Evolutionary conservation across 2,797 vertebrate genomes (phyloP).

Genomic region (Hirundo rustica): DNA sequence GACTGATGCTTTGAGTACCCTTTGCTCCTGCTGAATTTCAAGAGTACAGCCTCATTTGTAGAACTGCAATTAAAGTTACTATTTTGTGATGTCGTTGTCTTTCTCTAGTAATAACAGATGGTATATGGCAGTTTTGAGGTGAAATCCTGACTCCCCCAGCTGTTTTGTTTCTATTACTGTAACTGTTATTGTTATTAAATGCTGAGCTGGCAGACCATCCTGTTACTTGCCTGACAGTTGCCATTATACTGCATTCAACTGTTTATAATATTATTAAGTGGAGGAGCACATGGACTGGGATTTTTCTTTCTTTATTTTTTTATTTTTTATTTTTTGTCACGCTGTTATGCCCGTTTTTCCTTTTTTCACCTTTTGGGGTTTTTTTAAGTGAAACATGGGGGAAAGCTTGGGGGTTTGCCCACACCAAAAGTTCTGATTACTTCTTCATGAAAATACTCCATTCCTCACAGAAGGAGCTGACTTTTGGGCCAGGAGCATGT

Average conservation of each 20-base stretch:
- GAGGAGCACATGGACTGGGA: not conserved
- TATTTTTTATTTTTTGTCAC: not conserved
- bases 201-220: not conserved
- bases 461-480: not conserved
- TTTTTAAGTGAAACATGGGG: not conserved
- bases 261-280: not conserved
- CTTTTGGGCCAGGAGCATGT: not conserved
- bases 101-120: slow-evolving; percentile 25
- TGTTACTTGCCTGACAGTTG: not conserved
- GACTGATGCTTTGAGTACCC: not conserved
- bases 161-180: slow-evolving; percentile 27
- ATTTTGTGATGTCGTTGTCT: not conserved
- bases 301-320: not conserved
- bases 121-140: not conserved
- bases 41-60: not conserved
- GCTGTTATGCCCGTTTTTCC: not conserved
- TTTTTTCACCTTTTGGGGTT: not conserved
- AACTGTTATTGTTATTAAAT: slow-evolving; percentile 20
- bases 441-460: not conserved
- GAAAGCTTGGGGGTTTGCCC: not conserved
- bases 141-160: not conserved
- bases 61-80: not conserved
- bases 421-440: not conserved
- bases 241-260: not conserved
- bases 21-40: not conserved